Conservation (phyloP, 2,888 invertebrate species). For the Venusia cambrica region DNA sequence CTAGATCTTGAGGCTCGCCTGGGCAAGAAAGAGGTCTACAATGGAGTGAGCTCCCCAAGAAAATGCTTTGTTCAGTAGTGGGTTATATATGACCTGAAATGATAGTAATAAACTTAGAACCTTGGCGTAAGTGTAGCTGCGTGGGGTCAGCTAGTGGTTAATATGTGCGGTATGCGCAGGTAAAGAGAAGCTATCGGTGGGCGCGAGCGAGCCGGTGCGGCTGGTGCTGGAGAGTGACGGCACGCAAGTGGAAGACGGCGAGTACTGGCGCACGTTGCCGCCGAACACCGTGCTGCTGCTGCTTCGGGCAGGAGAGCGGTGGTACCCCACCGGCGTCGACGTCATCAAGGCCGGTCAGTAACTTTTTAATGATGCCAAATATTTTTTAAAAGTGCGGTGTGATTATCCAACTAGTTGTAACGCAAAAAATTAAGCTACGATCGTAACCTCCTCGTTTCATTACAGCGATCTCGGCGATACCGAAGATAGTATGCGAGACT, state of each 20-base stretch:
- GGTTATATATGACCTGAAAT: too few species aligned
- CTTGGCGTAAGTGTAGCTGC: too few species aligned
- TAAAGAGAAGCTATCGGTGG: constrained; percentile 94
- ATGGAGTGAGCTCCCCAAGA: too few species aligned
- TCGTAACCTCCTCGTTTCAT: constrained; percentile 15
- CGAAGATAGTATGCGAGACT: constrained; percentile 98
- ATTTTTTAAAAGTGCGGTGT: too few species aligned
- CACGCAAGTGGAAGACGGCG: constrained; percentile 97
- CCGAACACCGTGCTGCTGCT: constrained; percentile 94
- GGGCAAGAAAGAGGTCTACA: too few species aligned
- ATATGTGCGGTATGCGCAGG: constrained; percentile 59
- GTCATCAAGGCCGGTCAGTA: constrained; percentile 94
- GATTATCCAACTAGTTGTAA: too few species aligned
- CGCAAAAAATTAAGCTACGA: not conserved
- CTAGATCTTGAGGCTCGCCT: too few species aligned
- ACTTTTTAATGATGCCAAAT: too few species aligned
- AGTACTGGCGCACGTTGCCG: constrained; percentile 96
- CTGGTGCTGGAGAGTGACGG: constrained; percentile 97
- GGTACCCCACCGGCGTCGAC: constrained; percentile 96
- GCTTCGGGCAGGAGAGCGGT: constrained; percentile 93
- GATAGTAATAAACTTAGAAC: too few species aligned
- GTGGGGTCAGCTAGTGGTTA: too few species aligned
- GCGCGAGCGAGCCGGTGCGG: constrained; percentile 91
- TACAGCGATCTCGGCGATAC: constrained; percentile 95
- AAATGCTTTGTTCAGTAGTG: too few species aligned